Evolutionary conservation across 2,797 vertebrate species (phyloP).

Genomic region (Microctenopoma lineatum): DNA sequence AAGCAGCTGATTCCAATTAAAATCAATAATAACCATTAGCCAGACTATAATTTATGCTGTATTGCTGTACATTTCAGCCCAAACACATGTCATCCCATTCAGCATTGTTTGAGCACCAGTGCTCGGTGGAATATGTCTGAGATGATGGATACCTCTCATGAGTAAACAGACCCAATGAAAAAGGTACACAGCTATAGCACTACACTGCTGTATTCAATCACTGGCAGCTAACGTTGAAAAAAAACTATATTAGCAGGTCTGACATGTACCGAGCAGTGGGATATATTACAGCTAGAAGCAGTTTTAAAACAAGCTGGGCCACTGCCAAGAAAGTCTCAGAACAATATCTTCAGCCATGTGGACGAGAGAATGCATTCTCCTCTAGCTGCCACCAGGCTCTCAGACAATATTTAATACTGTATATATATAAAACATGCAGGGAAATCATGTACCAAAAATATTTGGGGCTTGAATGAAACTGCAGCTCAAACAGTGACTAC

Average conservation of each 20-base stretch:
- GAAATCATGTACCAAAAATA: constrained; percentile 59
- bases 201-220: constrained; percentile 35
- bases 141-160: constrained; percentile 42
- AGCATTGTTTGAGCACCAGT: background rate
- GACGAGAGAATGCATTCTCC: constrained; percentile 45
- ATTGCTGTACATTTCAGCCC: background rate
- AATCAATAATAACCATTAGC: background rate
- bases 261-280: constrained; percentile 54
- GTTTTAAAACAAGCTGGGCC: constrained; percentile 63
- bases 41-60: background rate
- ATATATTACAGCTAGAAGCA: constrained; percentile 64
- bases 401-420: constrained; percentile 60
- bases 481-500: constrained; percentile 27
- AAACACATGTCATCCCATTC: background rate
- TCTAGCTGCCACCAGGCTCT: constrained; percentile 25
- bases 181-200: constrained; percentile 5
- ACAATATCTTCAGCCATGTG: constrained; percentile 66
- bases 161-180: constrained; percentile 25
- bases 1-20: background rate
- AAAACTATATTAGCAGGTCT: constrained; percentile 43
- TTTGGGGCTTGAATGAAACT: constrained; percentile 29
- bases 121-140: constrained; percentile 18
- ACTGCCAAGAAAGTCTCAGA: constrained; percentile 67
- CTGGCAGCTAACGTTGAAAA: constrained; percentile 12
- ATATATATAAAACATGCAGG: constrained; percentile 55